Percentiles rank a stretch among this genome's conserved stretches.
These are phyloP conservation scores for Cynopterus brachyotis DNA, from an alignment of 2,113 vertebrate species.

Conservation along the genomic window DNA sequence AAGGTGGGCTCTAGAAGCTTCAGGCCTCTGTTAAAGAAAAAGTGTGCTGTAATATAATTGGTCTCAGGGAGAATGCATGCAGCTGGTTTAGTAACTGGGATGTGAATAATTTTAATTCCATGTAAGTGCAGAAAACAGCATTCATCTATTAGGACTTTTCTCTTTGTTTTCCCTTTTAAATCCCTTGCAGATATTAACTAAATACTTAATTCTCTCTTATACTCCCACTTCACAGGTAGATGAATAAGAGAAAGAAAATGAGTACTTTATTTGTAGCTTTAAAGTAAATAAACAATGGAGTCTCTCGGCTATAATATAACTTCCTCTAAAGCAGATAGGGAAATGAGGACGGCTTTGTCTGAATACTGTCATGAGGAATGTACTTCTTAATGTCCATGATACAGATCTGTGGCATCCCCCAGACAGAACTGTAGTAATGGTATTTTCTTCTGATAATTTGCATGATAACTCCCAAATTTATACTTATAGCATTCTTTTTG, in stretches of 20 bases:
- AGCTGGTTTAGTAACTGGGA: slow-evolving; percentile 33
- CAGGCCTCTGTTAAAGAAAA: not conserved
- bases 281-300: slow-evolving; percentile 34
- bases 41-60: slow-evolving; percentile 52
- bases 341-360: not conserved
- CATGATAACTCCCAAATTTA: not conserved
- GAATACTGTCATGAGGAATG: not conserved
- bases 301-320: not conserved
- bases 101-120: slow-evolving; percentile 59
- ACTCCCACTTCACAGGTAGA: slow-evolving; percentile 55
- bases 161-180: slow-evolving; percentile 21
- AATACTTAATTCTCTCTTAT: slow-evolving; percentile 18
- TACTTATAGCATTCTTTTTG: not conserved
- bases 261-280: slow-evolving; percentile 38
- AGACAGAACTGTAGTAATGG: not conserved
- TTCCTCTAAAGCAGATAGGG: not conserved
- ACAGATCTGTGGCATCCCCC: not conserved
- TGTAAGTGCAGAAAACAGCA: slow-evolving; percentile 16
- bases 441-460: slow-evolving; percentile 27
- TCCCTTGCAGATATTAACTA: slow-evolving; percentile 52
- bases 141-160: slow-evolving; percentile 37
- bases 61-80: slow-evolving; percentile 45
- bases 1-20: slow-evolving; percentile 11
- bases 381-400: not conserved
- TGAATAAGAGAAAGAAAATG: slow-evolving; percentile 35